Conservation (phyloP, 2,888 invertebrate genomes). For the Noctua fimbriata region DNA sequence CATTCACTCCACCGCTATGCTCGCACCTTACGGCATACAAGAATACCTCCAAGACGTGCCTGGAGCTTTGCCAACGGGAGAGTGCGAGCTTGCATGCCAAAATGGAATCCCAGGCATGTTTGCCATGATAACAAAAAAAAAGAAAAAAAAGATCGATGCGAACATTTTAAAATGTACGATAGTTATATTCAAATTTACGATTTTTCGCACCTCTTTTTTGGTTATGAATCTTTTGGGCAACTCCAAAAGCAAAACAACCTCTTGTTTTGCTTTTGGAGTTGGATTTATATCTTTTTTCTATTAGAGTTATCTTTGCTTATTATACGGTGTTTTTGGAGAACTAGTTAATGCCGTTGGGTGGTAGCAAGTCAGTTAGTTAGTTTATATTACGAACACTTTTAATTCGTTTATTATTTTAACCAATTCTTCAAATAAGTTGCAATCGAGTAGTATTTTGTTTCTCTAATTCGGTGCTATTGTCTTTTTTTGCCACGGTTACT, state of each 20-base stretch:
- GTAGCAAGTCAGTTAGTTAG: not conserved
- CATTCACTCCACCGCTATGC: conserved; percentile 53
- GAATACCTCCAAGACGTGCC: conserved; percentile 71
- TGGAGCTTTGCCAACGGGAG: conserved; percentile 76
- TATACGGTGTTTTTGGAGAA: not conserved
- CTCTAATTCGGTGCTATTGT: not conserved
- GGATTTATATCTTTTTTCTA: conserved; percentile 6
- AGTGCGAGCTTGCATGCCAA: conserved; percentile 79
- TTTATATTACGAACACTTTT: not conserved
- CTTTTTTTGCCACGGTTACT: not conserved
- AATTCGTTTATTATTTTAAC: not conserved
- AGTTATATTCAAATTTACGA: conserved; percentile 63
- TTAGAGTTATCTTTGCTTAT: not conserved
- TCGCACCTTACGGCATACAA: conserved; percentile 69
- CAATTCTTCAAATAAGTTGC: not conserved
- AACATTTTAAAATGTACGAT: conserved; percentile 70
- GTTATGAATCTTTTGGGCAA: conserved; percentile 14
- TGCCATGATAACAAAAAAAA: conserved; percentile 74
- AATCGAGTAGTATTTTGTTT: not conserved
- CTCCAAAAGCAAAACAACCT: too few species aligned
- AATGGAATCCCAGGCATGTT: conserved; percentile 76
- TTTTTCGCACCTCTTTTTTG: conserved; percentile 24
- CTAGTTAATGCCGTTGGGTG: not conserved
- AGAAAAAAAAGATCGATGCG: conserved; percentile 60
- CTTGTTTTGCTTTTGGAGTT: conserved; percentile 3